Evolutionary conservation across 2,888 invertebrate species (phyloP), one percentile per base, ranked within the genome.

Genomic region (Papilio demoleus): DNA sequence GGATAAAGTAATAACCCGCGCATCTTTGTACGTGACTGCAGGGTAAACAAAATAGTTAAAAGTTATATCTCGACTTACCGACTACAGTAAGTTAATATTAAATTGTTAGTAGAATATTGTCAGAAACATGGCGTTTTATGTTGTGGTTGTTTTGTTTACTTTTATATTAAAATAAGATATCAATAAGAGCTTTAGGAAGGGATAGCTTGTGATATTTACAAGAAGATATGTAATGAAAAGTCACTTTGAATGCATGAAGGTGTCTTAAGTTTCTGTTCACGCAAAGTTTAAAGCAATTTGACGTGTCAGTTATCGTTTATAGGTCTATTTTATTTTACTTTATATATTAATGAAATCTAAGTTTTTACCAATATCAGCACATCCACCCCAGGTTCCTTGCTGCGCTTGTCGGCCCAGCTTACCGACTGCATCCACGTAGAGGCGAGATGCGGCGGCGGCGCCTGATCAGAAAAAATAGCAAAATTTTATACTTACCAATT

Each of bases 391-490:
- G 50, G 96, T 96, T 76, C 97, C 97, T 88, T 97, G 97, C 88
- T 97, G 97, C 67, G 97, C 97, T 86, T 97, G 97, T 76, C 96
- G 93, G 72, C 97, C 97, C 84, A 97, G 93, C 89, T 97, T 97
- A 76, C 96, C 96, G 84, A 97, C 95, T 73, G 97, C 96, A 81
- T 97, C 97, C 81, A 97, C 97, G 90, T 97, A 97, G 77, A 97
- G 88, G 65, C 97, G 94, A 38, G 97, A 97, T 45, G 97, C 97
- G 73, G 97, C 96, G 70, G 97, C 97, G 71, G 97, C 97, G 86
- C 97, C 97, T 97, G 93, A 2, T 31, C 17, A 65, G 8, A 63
- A 9, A 2, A 42, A 14, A 62, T n/a, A 17, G n/a, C 22, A 11
- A 12, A 34, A n/a, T 11, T 5, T 19, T 31, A n/a, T 24, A 11